Evolutionary conservation across 2,888 invertebrate genomes (phyloP).

Genomic region (Steinernema scapterisci): DNA sequence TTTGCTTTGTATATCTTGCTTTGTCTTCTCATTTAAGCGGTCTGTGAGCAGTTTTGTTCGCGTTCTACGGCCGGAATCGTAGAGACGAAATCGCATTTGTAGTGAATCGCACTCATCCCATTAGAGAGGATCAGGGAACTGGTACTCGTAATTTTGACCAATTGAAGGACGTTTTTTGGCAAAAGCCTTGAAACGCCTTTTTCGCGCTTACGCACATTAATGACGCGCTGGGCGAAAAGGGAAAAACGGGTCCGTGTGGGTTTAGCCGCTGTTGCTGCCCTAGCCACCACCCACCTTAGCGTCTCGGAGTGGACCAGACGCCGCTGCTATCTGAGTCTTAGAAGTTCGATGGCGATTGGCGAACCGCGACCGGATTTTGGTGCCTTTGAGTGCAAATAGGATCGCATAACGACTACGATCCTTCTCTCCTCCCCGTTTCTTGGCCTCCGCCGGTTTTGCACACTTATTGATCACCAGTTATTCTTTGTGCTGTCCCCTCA

Average conservation of each 20-base stretch:
- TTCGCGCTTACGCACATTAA: not conserved
- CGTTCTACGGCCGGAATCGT: not conserved
- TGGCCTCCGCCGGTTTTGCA: slow-evolving; percentile 5
- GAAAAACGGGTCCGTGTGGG: slow-evolving; percentile 10
- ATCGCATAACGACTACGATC: slow-evolving; percentile 12
- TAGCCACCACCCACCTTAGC: slow-evolving; percentile 4
- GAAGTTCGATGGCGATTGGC: slow-evolving; percentile 1
- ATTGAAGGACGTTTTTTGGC: not conserved
- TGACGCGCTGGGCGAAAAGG: not conserved
- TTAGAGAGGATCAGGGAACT: too few species aligned
- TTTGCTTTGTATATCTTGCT: not conserved
- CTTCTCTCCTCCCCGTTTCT: slow-evolving; percentile 28
- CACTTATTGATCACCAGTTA: slow-evolving; percentile 15
- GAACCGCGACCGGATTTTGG: slow-evolving; percentile 19
- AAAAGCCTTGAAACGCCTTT: not conserved
- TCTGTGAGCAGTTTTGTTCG: not conserved
- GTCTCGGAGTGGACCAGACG: not conserved
- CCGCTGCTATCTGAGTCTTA: not conserved
- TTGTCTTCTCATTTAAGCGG: too few species aligned
- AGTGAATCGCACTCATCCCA: too few species aligned
- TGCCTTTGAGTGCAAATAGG: slow-evolving; percentile 30
- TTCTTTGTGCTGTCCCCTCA: not conserved
- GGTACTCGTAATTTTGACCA: too few species aligned
- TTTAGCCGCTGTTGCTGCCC: not conserved
- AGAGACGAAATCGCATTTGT: too few species aligned